These are phyloP conservation scores for Psilopsiagon aurifrons DNA, from an alignment of 2,113 vertebrate genomes.

Conservation along the genomic window DNA sequence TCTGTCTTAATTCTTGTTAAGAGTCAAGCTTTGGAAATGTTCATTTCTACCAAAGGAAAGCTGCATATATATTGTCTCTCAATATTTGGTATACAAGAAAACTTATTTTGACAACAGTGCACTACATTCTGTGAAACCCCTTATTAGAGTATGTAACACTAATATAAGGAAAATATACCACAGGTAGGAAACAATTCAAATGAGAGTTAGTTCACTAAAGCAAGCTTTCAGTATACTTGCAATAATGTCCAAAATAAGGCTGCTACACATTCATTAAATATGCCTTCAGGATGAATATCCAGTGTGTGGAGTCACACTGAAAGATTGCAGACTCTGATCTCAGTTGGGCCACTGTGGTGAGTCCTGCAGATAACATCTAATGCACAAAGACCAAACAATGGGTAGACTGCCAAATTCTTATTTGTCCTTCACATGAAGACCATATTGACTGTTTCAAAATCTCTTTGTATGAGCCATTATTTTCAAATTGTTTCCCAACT, in stretches of 20 bases:
- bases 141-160: not conserved
- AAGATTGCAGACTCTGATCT: slow-evolving; percentile 8
- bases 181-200: not conserved
- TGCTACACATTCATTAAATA: not conserved
- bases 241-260: not conserved
- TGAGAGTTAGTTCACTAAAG: not conserved
- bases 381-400: slow-evolving; percentile 63
- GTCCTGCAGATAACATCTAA: slow-evolving; percentile 62
- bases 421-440: slow-evolving; percentile 93
- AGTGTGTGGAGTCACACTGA: not conserved
- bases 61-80: not conserved
- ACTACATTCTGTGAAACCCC: not conserved
- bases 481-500: slow-evolving; percentile 99
- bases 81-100: not conserved
- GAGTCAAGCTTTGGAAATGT: not conserved
- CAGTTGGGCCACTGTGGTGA: not conserved
- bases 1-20: not conserved
- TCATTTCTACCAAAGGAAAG: not conserved
- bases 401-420: slow-evolving; percentile 74
- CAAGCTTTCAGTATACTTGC: not conserved
- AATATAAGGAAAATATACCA: not conserved
- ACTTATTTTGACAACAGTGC: not conserved
- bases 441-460: slow-evolving; percentile 91
- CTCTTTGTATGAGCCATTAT: slow-evolving; percentile 92
- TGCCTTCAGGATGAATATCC: not conserved